These are phyloP conservation scores for Artemisiospiza belli DNA, from an alignment of 2,113 vertebrate genomes.

Conservation along the genomic window DNA sequence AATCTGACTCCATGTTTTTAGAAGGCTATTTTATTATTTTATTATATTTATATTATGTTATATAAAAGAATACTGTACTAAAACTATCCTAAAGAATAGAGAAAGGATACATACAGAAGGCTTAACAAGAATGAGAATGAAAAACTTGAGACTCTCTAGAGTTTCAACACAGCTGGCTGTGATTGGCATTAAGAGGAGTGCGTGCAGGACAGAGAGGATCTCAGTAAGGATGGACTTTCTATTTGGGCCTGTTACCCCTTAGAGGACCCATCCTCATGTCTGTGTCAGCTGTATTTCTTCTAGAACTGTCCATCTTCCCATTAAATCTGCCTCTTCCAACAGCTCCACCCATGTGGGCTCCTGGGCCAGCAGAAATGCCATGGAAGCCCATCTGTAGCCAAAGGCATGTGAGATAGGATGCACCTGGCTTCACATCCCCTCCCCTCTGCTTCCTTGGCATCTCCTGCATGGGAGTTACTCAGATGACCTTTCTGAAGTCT, in stretches of 20 bases:
- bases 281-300: not conserved
- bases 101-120: no score
- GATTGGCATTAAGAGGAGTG: no score
- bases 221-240: not conserved
- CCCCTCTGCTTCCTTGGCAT: not conserved
- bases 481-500: not conserved
- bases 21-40: no score
- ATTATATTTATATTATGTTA: no score
- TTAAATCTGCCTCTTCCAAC: not conserved
- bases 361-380: not conserved
- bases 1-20: no score
- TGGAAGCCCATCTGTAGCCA: not conserved
- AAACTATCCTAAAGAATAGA: no score
- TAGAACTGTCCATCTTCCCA: not conserved
- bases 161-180: no score
- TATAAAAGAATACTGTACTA: no score
- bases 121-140: no score
- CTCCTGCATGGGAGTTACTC: not conserved
- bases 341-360: not conserved
- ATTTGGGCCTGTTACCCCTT: rapidly evolving
- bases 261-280: not conserved
- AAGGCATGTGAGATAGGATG: not conserved
- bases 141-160: no score
- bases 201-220: not conserved
- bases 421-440: not conserved